Percentiles rank a stretch among this genome's conserved stretches.
Conservation (phyloP, 2,113 vertebrate species). For the Passer montanus region DNA sequence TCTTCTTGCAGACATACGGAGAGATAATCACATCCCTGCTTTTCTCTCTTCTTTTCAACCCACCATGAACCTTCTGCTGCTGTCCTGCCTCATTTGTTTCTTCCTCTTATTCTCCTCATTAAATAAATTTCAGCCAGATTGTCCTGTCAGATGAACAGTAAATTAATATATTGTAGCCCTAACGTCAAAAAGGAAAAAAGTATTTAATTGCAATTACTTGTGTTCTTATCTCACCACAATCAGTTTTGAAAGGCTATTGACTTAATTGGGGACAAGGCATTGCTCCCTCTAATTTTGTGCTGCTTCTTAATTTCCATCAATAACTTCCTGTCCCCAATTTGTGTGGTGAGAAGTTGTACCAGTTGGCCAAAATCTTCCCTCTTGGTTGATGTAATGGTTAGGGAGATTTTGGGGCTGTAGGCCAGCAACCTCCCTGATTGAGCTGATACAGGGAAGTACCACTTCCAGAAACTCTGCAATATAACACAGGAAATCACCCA, state of each 20-base stretch:
- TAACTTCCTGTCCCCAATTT: background rate
- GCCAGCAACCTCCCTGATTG: background rate
- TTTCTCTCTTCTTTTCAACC: constrained; percentile 8
- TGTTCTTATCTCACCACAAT: background rate
- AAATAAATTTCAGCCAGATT: constrained; percentile 41
- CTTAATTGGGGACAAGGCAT: background rate
- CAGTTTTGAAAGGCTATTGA: background rate
- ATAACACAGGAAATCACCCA: background rate
- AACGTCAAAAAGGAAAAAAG: constrained; percentile 15
- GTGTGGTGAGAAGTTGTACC: rapidly evolving
- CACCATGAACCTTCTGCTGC: background rate
- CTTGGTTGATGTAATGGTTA: background rate
- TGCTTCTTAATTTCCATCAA: background rate
- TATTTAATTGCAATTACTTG: background rate
- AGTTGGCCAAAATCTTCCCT: background rate
- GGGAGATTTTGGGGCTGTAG: background rate
- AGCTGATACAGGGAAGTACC: background rate
- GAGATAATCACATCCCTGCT: background rate
- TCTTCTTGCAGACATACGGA: background rate
- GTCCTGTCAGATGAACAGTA: background rate
- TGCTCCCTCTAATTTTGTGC: background rate
- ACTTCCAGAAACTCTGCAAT: background rate
- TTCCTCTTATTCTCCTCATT: constrained; percentile 27
- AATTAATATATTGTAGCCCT: constrained; percentile 14
- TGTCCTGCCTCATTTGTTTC: constrained; percentile 43